Evolutionary conservation across 2,888 invertebrate genomes (phyloP), one percentile per base, ranked within the genome.

Genomic region (Ormyrus nitidulus): DNA sequence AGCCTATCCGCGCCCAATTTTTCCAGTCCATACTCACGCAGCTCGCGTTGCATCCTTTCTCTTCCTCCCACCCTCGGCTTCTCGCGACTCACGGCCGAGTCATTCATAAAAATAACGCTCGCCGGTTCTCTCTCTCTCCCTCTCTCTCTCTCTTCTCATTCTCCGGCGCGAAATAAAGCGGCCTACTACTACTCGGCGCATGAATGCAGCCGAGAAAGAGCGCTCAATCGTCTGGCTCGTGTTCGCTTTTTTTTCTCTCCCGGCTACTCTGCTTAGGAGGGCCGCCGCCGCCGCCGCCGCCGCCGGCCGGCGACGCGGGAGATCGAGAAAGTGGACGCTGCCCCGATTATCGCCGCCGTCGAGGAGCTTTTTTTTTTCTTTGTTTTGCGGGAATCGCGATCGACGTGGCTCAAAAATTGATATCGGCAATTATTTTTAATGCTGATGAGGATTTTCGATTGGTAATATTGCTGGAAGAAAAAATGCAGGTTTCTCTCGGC

Each of bases 101-200:
- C 89, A 89, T 89, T 89, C 89, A 89, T 89, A 88, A 89, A 89
- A 89, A 89, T 89, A 88, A 86, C 87, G 84, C 85, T 49, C 34
- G 34, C 80, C 82, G 81, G 76, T 82, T 83, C 68, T 11, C 44
- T 19, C 13, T 11, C 11, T 19, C 19, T 46, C 10, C 11, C 69
- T 58, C 48, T n/a, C 56, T 59, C 10, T 13, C 34, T 65, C 58
- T 34, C 61, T 46, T 46, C 34, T 65, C 58, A 49, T 53, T 46
- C 19, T 59, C 68, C 7, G 46, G 53, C 75, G 68, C 68, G 61
- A 75, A 75, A 61, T 53, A 61, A 68, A 68, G 46, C 51, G 11
- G 61, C n/a, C 2, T 5, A 54, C 64, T 54, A 53, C 53, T n/a
- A 48, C 49, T 13, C 49, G 59, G 48, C 10, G 56, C 64, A 54